Percentiles rank a stretch among this genome's conserved stretches.
Evolutionary conservation across 2,888 invertebrate genomes (phyloP).

Genomic region (Metopia argyrocephala): DNA sequence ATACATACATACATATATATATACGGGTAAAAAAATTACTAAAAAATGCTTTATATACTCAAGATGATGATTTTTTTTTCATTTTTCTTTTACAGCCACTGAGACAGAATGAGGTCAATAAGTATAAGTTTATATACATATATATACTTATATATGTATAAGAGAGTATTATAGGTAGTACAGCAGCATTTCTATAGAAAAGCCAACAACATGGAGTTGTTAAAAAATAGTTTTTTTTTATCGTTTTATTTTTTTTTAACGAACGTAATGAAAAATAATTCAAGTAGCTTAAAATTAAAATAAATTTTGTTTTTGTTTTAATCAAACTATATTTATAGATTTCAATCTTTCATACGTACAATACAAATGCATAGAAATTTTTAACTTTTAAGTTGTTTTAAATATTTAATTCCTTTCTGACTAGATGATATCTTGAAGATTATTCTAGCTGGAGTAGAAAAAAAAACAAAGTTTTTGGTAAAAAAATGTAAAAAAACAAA

Average conservation of each 20-base stretch:
- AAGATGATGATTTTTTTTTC: conserved; percentile 1
- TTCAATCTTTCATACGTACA: conserved; percentile 17
- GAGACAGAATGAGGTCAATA: conserved; percentile 63
- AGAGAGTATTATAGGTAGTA: conserved; percentile 47
- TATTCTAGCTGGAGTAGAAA: conserved; percentile 7
- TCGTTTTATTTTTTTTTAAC: too few relatives aligned
- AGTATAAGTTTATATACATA: conserved; percentile 36
- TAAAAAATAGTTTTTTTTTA: too few relatives aligned
- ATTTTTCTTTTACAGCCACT: conserved; percentile 48
- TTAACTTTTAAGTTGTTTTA: not conserved
- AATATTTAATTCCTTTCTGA: conserved; percentile 11
- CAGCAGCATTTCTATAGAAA: conserved; percentile 38
- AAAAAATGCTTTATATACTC: conserved; percentile 31
- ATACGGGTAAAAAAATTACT: conserved; percentile 37
- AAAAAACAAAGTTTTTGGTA: not conserved
- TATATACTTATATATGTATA: too few relatives aligned
- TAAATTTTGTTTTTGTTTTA: conserved; percentile 33
- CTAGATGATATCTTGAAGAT: conserved; percentile 44
- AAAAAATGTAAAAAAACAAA: not conserved
- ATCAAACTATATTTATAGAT: not conserved
- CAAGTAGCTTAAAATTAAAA: conserved; percentile 47
- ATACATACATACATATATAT: conserved; percentile 4
- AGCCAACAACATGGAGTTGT: conserved; percentile 9
- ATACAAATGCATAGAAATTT: conserved; percentile 29
- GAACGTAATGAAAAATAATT: conserved; percentile 52